Base-by-base conservation (phyloP, 2,888 invertebrate species). In the Pristionchus exspectatus region DNA sequence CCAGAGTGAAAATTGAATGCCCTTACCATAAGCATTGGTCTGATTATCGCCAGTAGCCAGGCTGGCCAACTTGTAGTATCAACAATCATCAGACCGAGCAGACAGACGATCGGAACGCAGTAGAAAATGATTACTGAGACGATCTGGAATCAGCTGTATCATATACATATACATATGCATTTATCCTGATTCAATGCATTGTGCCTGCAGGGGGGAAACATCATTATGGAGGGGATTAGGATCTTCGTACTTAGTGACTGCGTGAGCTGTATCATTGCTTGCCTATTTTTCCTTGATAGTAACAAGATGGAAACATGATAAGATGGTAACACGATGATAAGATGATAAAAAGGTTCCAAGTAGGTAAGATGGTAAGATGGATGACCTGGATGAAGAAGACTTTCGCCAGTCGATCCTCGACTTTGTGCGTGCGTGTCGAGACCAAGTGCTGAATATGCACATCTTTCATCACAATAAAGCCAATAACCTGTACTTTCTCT, bases 321-420 rank as follows among this genome's bases (percentile, higher is more conserved):
- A n/a, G n/a, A n/a, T n/a, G n/a, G n/a, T n/a, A n/a, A n/a, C n/a
- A n/a, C n/a, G n/a, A n/a, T n/a, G n/a, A n/a, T n/a, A n/a, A 38
- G 38, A 38, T 38, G 38, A 5, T 38, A 38, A 38, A 38, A n/a
- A n/a, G n/a, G n/a, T n/a, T n/a, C n/a, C n/a, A n/a, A n/a, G n/a
- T n/a, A n/a, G n/a, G n/a, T n/a, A 44, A 44, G 44, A 44, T 44
- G 44, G n/a, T 10, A 66, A 5, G 10, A 10, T 74, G 7, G 14
- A 3, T 50, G 14, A 81, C 81, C 50, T 81, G 81, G 9, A 81
- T 44, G 10, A 81, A 81, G 81, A 81, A 81, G 54, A 81, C 81
- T 24, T 81, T 81, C 1, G 81, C 81, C 5, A 81, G 81, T 12
- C 81, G 10, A 12, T 81, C 81, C 50, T 33, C 72, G 50, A 54